Base-by-base conservation (phyloP, 1,140 invertebrate species). In the Telenomus remus region DNA sequence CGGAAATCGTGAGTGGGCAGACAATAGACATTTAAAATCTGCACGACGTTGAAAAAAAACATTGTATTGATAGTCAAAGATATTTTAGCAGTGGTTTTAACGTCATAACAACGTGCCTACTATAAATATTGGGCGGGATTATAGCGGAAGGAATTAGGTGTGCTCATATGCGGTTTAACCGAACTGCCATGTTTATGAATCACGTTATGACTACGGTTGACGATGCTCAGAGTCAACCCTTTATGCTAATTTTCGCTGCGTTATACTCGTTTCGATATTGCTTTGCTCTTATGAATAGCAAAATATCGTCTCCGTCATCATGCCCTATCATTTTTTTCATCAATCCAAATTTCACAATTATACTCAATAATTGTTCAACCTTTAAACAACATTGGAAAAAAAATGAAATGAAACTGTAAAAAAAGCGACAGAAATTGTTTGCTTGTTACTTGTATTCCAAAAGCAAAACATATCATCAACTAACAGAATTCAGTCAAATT, bases 121-220 rank as follows among this genome's bases (percentile, higher is more conserved):
- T 53, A 47, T 13, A 44, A 10, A 39, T 39, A n/a, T 66, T 63
- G 60, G 55, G 56, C 9, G 15, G 51, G 61, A 71, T 76, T 76
- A 76, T 57, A 10, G 44, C 47, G 57, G 51, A 71, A 76, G 74
- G 74, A 76, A 76, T 76, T 76, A 76, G 74, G 74, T 60, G 66
- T 56, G 50, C 66, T 76, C 61, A 71, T 76, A 66, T 71, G 63
- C 66, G 74, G 66, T 76, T 76, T 70, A 76, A 76, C 66, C 61
- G 66, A 76, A 76, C 61, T 61, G 66, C 56, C 61, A 71, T 66
- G 65, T 76, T 70, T 76, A 65, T 76, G 73, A 76, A 76, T 76
- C 59, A 70, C 65, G 73, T 70, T 76, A 69, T 75, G 60, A 75
- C 63, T 68, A 53, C 46, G 35, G 57, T 68, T 68, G 64, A 75